A percentile compares a stretch with the other conserved stretches of the same genome.
phyloP scores from a whole-genome alignment of 2,797 vertebrate genomes.

The Macroramphosus scolopax region DNA sequence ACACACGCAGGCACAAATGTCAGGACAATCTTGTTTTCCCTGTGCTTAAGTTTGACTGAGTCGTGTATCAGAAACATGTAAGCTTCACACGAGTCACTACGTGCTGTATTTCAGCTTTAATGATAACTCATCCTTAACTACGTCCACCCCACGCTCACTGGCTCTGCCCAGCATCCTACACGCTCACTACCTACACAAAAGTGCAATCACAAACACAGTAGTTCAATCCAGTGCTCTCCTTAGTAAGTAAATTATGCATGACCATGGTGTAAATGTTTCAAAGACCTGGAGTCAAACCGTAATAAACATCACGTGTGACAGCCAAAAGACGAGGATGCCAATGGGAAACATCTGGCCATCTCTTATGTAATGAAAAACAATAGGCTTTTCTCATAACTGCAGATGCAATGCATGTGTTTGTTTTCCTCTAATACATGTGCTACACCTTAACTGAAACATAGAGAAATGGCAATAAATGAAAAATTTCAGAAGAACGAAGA shows the following conservation, averaged over 20 bases:
- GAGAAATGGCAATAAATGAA: neutral
- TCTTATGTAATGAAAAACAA: conserved; percentile 62
- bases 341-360: conserved; percentile 69
- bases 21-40: neutral
- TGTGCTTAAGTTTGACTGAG: neutral
- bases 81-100: neutral
- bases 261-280: conserved; percentile 68
- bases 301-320: conserved; percentile 24
- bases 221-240: conserved; percentile 24
- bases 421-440: conserved; percentile 17
- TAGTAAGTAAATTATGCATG: conserved; percentile 65
- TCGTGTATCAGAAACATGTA: no score
- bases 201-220: conserved; percentile 35
- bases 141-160: conserved; percentile 17
- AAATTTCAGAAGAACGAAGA: neutral
- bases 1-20: conserved; percentile 6
- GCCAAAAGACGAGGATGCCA: conserved; percentile 35
- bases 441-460: conserved; percentile 1
- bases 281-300: conserved; percentile 34
- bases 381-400: conserved; percentile 41
- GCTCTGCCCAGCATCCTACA: conserved; percentile 27
- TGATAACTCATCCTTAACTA: conserved; percentile 13
- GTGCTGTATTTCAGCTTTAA: conserved; percentile 21
- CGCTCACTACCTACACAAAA: conserved; percentile 13
- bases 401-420: conserved; percentile 21